Evolutionary conservation across 92 coral and sea anemone genomes (phyloP), one percentile per base, ranked within the genome.

Genomic region (Epizoanthus illoricatus): DNA sequence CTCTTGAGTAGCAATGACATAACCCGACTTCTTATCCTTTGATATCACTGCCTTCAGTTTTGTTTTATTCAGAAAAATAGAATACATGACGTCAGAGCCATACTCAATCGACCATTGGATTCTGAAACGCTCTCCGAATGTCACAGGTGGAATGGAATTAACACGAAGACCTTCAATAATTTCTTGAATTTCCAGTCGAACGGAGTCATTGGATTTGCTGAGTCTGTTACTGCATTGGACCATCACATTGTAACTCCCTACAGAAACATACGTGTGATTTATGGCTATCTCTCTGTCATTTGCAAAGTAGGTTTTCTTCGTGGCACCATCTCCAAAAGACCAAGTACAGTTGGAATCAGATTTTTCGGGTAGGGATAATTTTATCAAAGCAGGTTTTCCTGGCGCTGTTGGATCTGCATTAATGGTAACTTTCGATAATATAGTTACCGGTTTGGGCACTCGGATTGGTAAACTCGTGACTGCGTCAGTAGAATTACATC

Each of bases 151-250:
- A 17, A 88, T 63, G 4, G 94, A 79, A 45, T 28, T 15, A 11
- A 91, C 79, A 7, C 42, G 47, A 28, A 91, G 81, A 17, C 85
- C 90, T 9, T 58, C 54, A 55, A 91, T 86, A 12, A 23, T 15
- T 13, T 84, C 69, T 68, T 88, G 92, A 52, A 91, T 88, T 39
- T 81, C 72, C 47, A 86, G 79, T 2, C 15, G 49, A 59, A 33
- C 71, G 49, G 74, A 55, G 16, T 47, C 84, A 43, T 85, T 65
- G 36, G 74, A 16, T 11, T 66, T 66, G 73, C 91, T 86, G 23
- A 87, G 81, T 68, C 88, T 52, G 81, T 91, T 91, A 76, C 56
- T 45, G 52, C 94, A 91, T 7, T 64, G 55, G 23, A 86, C 85
- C 0, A 3, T 10, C 6, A 52, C 79, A 21, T 52, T 80, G 86